Evolutionary conservation across 2,113 vertebrate species (phyloP), one percentile per base, ranked within the genome.

Genomic region (Xenopus borealis): DNA sequence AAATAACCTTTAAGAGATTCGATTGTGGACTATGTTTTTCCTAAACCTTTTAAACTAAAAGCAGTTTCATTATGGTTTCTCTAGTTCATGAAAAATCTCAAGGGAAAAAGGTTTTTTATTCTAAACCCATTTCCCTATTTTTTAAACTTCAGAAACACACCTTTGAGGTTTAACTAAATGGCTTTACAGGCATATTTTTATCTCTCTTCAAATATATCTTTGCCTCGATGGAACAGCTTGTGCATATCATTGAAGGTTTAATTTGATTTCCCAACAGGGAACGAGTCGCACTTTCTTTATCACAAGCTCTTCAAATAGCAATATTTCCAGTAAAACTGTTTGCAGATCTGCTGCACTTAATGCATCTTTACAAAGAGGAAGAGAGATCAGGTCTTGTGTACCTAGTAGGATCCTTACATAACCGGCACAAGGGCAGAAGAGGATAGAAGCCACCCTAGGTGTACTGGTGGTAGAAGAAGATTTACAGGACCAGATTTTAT

Each of bases 1-100:
- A 23, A 23, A 52, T 55, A 55, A 55, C 53, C 53, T 55, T 55
- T n/a, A n/a, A n/a, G 53, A n/a, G 53, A n/a, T 55, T n/a, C 12
- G 18, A 55, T 16, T 55, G 7, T 55, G 16, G 53, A 55, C 53
- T 55, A 16, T 18, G 3, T 55, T 55, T n/a, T 16, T 16, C 4
- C 12, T 16, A 55, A 55, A n/a, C 7, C 53, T n/a, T 55, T 55
- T 23, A 23, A 12, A 61, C 58, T 61, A 61, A 61, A 61, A 27
- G 18, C 58, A 20, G 58, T 27, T 61, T 61, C 18, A 23, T 61
- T 68, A 80, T 0, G 3, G 78, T 72, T 68, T 83, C 81, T 64
- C 63, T 78, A 83, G 71, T 83, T 57, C 66, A 82, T 79, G 80
- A 76, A 55, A n/a, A 55, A 83, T 82, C 79, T 73, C 82, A 82